These are phyloP conservation scores for Scytalopus superciliaris DNA, from an alignment of 2,113 vertebrate genomes.

Conservation along the genomic window DNA sequence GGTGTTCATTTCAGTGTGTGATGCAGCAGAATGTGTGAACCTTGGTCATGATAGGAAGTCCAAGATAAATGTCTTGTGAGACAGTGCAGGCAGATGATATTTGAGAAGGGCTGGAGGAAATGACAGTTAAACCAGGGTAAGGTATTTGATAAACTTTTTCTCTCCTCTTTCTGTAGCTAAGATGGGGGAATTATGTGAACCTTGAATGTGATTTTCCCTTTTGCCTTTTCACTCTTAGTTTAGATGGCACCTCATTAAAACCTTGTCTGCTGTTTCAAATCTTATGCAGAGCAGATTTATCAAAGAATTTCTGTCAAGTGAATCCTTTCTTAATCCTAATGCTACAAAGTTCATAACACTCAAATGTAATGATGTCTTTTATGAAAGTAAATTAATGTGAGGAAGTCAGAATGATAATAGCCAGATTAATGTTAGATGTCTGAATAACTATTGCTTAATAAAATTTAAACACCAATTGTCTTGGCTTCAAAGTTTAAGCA, in stretches of 20 bases:
- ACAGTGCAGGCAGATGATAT: neutral
- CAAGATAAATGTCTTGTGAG: neutral
- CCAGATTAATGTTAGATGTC: conserved; percentile 36
- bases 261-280: neutral
- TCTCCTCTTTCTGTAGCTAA: neutral
- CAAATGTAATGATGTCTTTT: conserved; percentile 25
- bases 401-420: conserved; percentile 44
- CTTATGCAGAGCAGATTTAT: neutral
- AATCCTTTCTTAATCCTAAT: neutral
- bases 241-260: neutral
- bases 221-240: neutral
- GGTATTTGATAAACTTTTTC: neutral
- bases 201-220: neutral
- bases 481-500: conserved; percentile 39
- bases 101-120: neutral
- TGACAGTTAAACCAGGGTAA: neutral
- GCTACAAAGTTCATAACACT: neutral
- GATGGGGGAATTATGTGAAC: neutral
- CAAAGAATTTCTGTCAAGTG: neutral
- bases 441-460: conserved; percentile 57
- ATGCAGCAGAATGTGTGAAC: neutral
- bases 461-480: conserved; percentile 48
- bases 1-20: fast-evolving
- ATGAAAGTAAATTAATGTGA: conserved; percentile 23
- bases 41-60: fast-evolving